Evolutionary conservation across 2,888 invertebrate species (phyloP).

Genomic region (Acronicta aceris): DNA sequence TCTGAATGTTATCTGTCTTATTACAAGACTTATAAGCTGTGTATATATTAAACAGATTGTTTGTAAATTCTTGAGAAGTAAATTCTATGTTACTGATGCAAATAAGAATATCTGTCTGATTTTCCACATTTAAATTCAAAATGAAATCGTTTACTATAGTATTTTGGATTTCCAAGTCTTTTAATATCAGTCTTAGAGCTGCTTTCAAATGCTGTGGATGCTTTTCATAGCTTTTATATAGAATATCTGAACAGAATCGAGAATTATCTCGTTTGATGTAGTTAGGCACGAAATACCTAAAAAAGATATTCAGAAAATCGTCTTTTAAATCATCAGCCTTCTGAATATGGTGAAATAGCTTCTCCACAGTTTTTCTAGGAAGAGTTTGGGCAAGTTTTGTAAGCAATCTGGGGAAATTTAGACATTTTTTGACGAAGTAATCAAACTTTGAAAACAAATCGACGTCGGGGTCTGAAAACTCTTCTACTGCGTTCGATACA

Average conservation of each 20-base stretch:
- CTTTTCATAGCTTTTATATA: constrained; percentile 62
- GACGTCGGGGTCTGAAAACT: constrained; percentile 61
- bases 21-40: constrained; percentile 69
- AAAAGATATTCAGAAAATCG: constrained; percentile 59
- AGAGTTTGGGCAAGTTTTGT: constrained; percentile 62
- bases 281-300: constrained; percentile 61
- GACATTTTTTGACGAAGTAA: constrained; percentile 61
- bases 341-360: constrained; percentile 66
- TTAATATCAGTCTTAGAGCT: constrained; percentile 62
- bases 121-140: constrained; percentile 50
- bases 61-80: constrained; percentile 60
- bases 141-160: constrained; percentile 70
- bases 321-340: constrained; percentile 40
- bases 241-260: constrained; percentile 65
- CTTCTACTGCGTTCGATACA: constrained; percentile 41
- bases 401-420: constrained; percentile 56
- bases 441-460: constrained; percentile 60
- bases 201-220: constrained; percentile 59
- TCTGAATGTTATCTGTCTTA: constrained; percentile 66
- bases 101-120: constrained; percentile 59
- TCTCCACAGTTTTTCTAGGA: constrained; percentile 59
- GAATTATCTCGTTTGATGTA: constrained; percentile 67
- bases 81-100: constrained; percentile 61
- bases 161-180: constrained; percentile 62
- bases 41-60: constrained; percentile 69